Percentiles rank a stretch among this genome's conserved stretches.
phyloP scores from a whole-genome alignment of 2,888 invertebrate genomes.

The Glyphotaelius pellucidus region DNA sequence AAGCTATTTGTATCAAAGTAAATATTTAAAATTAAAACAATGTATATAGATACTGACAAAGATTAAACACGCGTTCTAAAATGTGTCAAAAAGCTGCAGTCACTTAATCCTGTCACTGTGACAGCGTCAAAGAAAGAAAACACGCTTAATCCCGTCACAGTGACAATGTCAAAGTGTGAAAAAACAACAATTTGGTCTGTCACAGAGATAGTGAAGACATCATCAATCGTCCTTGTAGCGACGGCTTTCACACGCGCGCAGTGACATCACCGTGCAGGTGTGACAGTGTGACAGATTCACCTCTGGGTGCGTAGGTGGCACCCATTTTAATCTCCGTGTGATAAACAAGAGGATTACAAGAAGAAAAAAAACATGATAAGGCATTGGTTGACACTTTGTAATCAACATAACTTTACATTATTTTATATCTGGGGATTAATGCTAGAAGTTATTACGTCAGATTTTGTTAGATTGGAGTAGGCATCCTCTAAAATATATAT shows the following conservation, averaged over 20 bases:
- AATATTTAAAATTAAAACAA: no score
- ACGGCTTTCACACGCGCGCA: not conserved
- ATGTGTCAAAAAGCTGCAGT: not conserved
- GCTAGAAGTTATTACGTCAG: no score
- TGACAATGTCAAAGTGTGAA: not conserved
- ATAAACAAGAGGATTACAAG: not conserved
- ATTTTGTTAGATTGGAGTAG: no score
- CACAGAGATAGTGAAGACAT: not conserved
- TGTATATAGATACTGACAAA: not conserved
- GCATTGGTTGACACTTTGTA: not conserved
- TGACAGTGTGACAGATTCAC: not conserved
- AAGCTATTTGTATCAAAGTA: no score
- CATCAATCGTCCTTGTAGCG: constrained; percentile 8
- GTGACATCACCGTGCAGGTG: constrained; percentile 25
- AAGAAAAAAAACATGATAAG: not conserved
- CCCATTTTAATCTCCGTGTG: not conserved
- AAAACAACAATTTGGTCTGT: not conserved
- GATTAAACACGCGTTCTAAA: not conserved
- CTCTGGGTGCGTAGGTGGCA: not conserved
- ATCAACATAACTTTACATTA: not conserved
- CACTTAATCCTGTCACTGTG: not conserved
- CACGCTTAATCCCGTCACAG: not conserved
- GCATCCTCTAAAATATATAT: no score
- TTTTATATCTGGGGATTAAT: not conserved
- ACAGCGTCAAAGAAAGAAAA: not conserved